phyloP scores from a whole-genome alignment of 2,113 vertebrate species.

The Tamias sibiricus region DNA sequence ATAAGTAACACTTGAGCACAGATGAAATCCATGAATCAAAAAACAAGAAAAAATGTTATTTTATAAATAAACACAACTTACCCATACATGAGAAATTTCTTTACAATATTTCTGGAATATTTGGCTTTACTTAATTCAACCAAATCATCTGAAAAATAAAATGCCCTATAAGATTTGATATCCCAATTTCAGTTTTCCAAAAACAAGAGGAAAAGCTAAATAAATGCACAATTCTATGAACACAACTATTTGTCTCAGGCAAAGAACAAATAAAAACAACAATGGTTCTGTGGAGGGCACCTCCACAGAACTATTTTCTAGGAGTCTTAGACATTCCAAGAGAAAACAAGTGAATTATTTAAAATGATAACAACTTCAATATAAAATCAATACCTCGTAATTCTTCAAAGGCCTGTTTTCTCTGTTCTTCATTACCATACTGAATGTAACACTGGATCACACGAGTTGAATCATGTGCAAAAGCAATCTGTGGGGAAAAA shows the following conservation, averaged over 20 bases:
- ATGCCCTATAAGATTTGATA: slow-evolving; percentile 21
- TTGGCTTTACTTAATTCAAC: slow-evolving; percentile 94
- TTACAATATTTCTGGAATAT: slow-evolving; percentile 96
- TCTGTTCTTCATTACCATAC: slow-evolving; percentile 92
- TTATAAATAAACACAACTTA: slow-evolving; percentile 84
- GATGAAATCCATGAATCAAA: not conserved
- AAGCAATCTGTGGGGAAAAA: slow-evolving; percentile 90
- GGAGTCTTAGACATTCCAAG: not conserved
- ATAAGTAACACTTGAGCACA: not conserved
- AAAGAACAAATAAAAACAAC: not conserved
- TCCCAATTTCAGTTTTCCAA: not conserved
- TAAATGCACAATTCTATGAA: not conserved
- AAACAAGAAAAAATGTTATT: not conserved
- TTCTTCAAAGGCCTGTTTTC: slow-evolving; percentile 91
- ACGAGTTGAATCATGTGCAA: slow-evolving; percentile 96
- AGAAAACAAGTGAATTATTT: not conserved
- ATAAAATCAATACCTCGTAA: slow-evolving; percentile 89
- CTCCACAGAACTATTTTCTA: not conserved
- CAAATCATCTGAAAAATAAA: slow-evolving; percentile 88
- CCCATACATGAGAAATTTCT: slow-evolving; percentile 98
- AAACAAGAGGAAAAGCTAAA: not conserved
- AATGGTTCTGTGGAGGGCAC: not conserved
- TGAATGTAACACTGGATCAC: slow-evolving; percentile 97
- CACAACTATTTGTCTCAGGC: not conserved
- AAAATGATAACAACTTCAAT: not conserved